Evolutionary conservation across 2,113 vertebrate genomes (phyloP), one percentile per base, ranked within the genome.

Genomic region (Notarius quadriscutis): DNA sequence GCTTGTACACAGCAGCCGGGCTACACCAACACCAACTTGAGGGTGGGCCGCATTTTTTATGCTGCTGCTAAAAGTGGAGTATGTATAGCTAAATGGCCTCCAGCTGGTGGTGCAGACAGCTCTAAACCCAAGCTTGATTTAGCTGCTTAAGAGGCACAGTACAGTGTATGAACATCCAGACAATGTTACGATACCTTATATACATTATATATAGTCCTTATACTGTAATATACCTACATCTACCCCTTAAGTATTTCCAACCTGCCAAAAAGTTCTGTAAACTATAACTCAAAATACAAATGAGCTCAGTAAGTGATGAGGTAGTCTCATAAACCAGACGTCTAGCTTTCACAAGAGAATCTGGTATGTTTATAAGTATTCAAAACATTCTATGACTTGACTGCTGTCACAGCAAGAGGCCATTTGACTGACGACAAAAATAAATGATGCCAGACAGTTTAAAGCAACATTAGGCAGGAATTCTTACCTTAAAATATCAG

Each of bases 31-130:
- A 65, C 57, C 9, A 51, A 80, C 79, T 82, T 63, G 30, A 81
- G 80, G 75, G 77, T 74, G 79, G 75, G 81, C 65, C 63, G 15
- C 84, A 86, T 88, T 88, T 89, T 84, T 22, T 27, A 41, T 41
- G 78, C 65, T 81, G 48, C 27, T 48, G 80, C 65, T 84, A 90
- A 88, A 77, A 84, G 27, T 81, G 62, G 81, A 81, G 81, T 65
- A 72, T 77, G 60, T 34, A 63, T 34, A 78, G 63, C 71, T 90
- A 90, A 89, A 88, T 87, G 87, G 83, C 80, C 84, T 89, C 89
- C 90, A 92, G 90, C 85, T 92, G 89, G 84, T 89, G 8, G 58
- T 55, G 75, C 63, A 80, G 87, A 91, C 89, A 87, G 86, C 78
- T 86, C 50, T 71, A 72, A 63, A 51, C 60, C 34, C 41, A 65